Evolutionary conservation across 2,888 invertebrate species (phyloP), one percentile per base, ranked within the genome.

Genomic region (Celastrina argiolus): DNA sequence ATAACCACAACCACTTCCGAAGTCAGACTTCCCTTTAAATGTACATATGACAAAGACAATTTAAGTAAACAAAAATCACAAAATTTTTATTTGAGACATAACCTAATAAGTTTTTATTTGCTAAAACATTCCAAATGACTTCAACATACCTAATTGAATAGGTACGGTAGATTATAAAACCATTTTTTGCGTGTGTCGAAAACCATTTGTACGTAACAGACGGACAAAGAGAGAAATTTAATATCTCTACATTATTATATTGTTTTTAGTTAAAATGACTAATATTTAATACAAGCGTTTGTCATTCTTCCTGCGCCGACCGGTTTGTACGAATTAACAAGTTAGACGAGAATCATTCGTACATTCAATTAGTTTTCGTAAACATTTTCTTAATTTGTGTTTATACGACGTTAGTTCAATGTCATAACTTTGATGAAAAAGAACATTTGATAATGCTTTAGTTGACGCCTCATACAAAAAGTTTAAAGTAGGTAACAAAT

Each of bases 281-380:
- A n/a, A 61, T 34, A 59, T 59, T 31, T n/a, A 36, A 4, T 61
- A 39, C 12, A 12, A 36, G 1, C 18, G 7, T 36, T 39, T 61
- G 39, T 61, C 61, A 39, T 34, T 61, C 61, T 61, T 61, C 61
- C 36, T 36, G 61, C 39, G 61, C 61, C 5, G 61, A 61, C 61
- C 39, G 61, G 61, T 61, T 34, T 34, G 36, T 12, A 18, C 39
- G 61, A 36, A 61, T 61, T 39, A 61, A 61, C 61, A 14, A 34
- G 61, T 61, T 61, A 61, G 61, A 14, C 36, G 14, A 36, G 61
- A 16, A 36, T 61, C n/a, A n/a, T n/a, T n/a, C n/a, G 34, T 22
- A 34, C 36, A 61, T 36, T 36, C 34, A 18, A 61, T 16, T 39
- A 34, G 39, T 51, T 22, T 51, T 51, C 34, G 34, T 36, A 39